Evolutionary conservation across 2,113 vertebrate genomes (phyloP).

Genomic region (Cariama cristata): DNA sequence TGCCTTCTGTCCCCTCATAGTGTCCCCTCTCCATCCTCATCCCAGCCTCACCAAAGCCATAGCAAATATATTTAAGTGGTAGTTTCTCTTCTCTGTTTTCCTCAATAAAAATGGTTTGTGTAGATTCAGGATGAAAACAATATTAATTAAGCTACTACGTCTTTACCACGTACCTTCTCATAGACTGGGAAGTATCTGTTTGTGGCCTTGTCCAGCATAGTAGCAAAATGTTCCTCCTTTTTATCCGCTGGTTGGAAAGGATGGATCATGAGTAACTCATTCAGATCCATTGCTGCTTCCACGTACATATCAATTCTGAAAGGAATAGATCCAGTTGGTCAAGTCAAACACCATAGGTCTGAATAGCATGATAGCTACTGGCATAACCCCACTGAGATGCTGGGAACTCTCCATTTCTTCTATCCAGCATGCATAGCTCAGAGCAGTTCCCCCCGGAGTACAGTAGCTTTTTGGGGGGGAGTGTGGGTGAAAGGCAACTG

Average conservation of each 20-base stretch:
- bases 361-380: not conserved
- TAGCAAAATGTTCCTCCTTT: slow-evolving; percentile 50
- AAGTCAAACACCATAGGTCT: not conserved
- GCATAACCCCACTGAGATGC: not conserved
- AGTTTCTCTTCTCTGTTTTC: not conserved
- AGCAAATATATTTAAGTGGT: not conserved
- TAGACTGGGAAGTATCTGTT: slow-evolving; percentile 82
- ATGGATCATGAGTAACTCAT: slow-evolving; percentile 70
- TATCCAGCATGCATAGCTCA: not conserved
- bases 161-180: slow-evolving; percentile 80
- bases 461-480: not conserved
- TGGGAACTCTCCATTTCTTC: not conserved
- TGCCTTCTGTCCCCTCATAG: not conserved
- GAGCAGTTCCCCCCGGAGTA: accelerated
- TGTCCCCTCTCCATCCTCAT: not conserved
- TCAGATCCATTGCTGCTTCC: slow-evolving; percentile 77
- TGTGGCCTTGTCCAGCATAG: slow-evolving; percentile 72
- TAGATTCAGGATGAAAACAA: not conserved
- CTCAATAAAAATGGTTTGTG: not conserved
- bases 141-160: not conserved
- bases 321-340: not conserved
- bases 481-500: not conserved
- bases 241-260: slow-evolving; percentile 35
- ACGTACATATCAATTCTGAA: slow-evolving; percentile 87
- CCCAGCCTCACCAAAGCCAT: not conserved